These are phyloP conservation scores for Caradrina clavipalpis DNA, from an alignment of 2,888 invertebrate genomes.

Conservation along the genomic window DNA sequence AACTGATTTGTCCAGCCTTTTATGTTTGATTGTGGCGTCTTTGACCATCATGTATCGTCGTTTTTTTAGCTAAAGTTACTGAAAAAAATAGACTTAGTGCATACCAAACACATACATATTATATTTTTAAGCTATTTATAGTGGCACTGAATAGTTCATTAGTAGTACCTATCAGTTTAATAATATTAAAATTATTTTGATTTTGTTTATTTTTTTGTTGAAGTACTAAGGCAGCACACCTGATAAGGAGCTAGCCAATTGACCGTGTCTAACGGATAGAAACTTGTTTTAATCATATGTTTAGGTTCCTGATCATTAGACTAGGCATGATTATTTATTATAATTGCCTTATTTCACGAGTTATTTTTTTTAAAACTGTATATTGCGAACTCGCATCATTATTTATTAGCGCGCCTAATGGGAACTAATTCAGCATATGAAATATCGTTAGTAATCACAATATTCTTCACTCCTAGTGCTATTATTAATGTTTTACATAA, in stretches of 20 bases:
- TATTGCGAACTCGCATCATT: neutral
- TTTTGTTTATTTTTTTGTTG: neutral
- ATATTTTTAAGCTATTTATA: no score
- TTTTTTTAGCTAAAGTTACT: no score
- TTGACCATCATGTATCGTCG: no score
- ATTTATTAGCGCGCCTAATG: neutral
- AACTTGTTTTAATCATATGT: constrained; percentile 21
- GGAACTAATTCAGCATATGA: no score
- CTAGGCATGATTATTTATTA: neutral
- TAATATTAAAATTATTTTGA: no score
- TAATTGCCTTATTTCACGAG: neutral
- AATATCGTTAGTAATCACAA: neutral
- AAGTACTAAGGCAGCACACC: constrained; percentile 7
- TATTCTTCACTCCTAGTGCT: neutral
- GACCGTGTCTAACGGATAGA: constrained; percentile 21
- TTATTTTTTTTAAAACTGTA: no score
- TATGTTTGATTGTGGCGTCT: no score
- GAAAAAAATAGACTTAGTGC: no score
- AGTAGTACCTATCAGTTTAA: no score
- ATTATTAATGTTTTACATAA: constrained; percentile 37
- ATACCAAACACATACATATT: no score
- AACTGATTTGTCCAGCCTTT: no score
- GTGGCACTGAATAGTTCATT: no score
- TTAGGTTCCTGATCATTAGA: neutral
- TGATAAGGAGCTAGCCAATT: constrained; percentile 5